Conservation (phyloP, 2,888 invertebrate species). For the Cabera pusaria region DNA sequence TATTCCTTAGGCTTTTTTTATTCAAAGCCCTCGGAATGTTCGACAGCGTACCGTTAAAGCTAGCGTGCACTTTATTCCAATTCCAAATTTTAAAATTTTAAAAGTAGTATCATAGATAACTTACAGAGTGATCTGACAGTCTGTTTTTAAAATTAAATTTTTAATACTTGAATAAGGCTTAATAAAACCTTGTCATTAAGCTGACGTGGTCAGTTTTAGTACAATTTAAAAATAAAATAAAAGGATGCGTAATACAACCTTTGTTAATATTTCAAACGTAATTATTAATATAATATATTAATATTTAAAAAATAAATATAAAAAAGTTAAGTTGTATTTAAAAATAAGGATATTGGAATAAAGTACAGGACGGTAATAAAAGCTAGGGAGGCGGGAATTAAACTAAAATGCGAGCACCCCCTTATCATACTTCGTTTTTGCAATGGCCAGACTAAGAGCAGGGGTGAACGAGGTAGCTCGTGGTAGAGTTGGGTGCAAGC, state of each 20-base stretch:
- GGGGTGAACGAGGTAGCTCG: slow-evolving; percentile 93
- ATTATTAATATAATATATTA: too few species aligned
- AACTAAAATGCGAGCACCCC: slow-evolving; percentile 88
- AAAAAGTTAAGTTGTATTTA: too few species aligned
- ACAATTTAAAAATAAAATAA: too few species aligned
- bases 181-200: too few species aligned
- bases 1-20: slow-evolving; percentile 46
- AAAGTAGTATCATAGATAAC: too few species aligned
- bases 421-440: slow-evolving; percentile 87
- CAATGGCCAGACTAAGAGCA: slow-evolving; percentile 91
- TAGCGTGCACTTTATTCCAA: slow-evolving; percentile 30
- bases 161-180: too few species aligned
- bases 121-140: too few species aligned
- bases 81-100: slow-evolving; percentile 7
- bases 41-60: slow-evolving; percentile 42
- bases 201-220: too few species aligned
- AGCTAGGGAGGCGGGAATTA: slow-evolving; percentile 76
- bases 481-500: slow-evolving; percentile 86
- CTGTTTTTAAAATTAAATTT: too few species aligned
- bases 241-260: too few species aligned
- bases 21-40: slow-evolving; percentile 46
- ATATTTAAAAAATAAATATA: too few species aligned
- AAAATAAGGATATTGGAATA: slow-evolving; percentile 26
- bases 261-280: too few species aligned
- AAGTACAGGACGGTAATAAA: slow-evolving; percentile 47